A percentile compares a stretch with the other conserved stretches of the same genome.
phyloP scores from a whole-genome alignment of 2,888 invertebrate species.

The Carabus problematicus region DNA sequence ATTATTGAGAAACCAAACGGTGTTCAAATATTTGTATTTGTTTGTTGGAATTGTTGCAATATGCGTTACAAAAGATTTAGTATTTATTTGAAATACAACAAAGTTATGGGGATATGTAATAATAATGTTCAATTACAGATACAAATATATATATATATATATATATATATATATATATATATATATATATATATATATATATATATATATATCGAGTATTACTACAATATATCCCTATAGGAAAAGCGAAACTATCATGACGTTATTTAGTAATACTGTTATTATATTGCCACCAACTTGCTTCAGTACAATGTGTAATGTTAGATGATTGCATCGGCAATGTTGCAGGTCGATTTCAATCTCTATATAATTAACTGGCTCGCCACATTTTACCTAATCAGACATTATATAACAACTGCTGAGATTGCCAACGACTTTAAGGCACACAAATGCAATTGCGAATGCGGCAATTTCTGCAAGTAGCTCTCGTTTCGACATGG shows the following conservation, averaged over 20 bases:
- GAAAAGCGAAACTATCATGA: too few relatives aligned
- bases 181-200: constrained; percentile 1
- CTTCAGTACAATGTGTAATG: not conserved
- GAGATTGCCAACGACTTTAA: too few relatives aligned
- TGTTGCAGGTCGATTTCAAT: constrained; percentile 37
- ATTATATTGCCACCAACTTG: too few relatives aligned
- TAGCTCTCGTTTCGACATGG: not conserved
- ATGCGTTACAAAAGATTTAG: too few relatives aligned
- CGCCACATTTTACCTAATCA: constrained; percentile 40
- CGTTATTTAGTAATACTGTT: too few relatives aligned
- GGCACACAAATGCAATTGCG: too few relatives aligned
- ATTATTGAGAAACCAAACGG: too few relatives aligned
- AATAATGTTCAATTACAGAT: not conserved
- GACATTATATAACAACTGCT: constrained; percentile 34
- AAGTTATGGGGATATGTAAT: too few relatives aligned
- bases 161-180: not conserved
- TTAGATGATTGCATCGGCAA: constrained; percentile 1
- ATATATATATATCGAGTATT: not conserved
- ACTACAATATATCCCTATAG: not conserved
- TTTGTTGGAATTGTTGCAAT: too few relatives aligned
- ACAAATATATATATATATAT: not conserved
- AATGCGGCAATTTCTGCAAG: too few relatives aligned
- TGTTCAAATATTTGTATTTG: too few relatives aligned
- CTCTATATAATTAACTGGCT: constrained; percentile 33
- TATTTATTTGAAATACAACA: too few relatives aligned